Evolutionary conservation across 2,888 invertebrate genomes (phyloP).

Genomic region (Invenusta paracnida): DNA sequence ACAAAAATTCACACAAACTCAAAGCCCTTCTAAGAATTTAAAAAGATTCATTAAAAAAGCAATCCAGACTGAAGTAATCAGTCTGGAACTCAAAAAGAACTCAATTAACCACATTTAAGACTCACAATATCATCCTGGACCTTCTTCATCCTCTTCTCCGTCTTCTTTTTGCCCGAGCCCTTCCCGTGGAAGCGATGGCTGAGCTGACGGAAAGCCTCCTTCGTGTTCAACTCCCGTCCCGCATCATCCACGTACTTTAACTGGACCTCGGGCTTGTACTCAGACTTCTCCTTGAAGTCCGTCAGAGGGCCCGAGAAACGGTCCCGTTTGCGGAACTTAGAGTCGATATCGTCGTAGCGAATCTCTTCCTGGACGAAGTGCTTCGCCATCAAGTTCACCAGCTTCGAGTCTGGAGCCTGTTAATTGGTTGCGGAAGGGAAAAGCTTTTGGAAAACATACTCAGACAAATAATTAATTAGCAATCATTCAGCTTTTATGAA

Average conservation of each 20-base stretch:
- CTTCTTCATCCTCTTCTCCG: slow-evolving; percentile 90
- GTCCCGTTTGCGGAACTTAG: slow-evolving; percentile 45
- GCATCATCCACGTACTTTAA: slow-evolving; percentile 94
- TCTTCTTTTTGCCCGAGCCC: slow-evolving; percentile 95
- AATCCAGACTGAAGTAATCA: too few relatives aligned
- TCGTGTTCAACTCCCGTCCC: slow-evolving; percentile 81
- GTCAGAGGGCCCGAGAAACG: slow-evolving; percentile 41
- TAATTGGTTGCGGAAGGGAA: too few relatives aligned
- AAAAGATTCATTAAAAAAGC: not conserved
- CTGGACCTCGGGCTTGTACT: slow-evolving; percentile 86
- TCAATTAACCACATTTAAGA: too few relatives aligned
- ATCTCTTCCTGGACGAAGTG: slow-evolving; percentile 38
- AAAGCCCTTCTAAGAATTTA: too few relatives aligned
- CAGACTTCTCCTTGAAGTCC: slow-evolving; percentile 78
- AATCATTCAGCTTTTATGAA: too few relatives aligned
- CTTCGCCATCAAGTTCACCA: slow-evolving; percentile 23
- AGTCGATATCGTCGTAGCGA: slow-evolving; percentile 54
- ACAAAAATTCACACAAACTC: too few relatives aligned
- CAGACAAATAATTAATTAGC: too few relatives aligned
- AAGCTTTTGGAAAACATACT: too few relatives aligned
- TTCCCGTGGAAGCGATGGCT: slow-evolving; percentile 99
- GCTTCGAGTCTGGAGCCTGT: not conserved
- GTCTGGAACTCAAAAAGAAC: too few relatives aligned
- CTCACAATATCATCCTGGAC: slow-evolving; percentile 80
- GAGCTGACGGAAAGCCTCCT: slow-evolving; percentile 88